Conservation (phyloP, 2,888 invertebrate species). For the Villa cingulata region DNA sequence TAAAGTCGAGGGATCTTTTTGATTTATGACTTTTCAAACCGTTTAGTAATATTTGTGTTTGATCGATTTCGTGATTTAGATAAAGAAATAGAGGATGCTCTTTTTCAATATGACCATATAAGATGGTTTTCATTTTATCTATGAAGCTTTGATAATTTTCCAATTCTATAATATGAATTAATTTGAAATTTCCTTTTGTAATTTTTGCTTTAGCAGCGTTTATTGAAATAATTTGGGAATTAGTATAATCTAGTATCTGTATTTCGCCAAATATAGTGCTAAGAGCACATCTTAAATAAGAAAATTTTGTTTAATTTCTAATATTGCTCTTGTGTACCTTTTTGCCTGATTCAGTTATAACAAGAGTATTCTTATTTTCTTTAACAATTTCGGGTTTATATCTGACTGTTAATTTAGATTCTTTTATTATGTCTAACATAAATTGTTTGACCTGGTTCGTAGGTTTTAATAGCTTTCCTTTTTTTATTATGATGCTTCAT, state of each 20-base stretch:
- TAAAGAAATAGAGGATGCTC: too few species aligned
- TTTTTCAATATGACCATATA: too few species aligned
- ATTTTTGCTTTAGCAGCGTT: too few species aligned
- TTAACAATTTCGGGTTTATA: neutral
- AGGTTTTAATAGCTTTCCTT: slow-evolving; percentile 8
- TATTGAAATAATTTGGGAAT: too few species aligned
- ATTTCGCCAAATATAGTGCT: slow-evolving; percentile 1
- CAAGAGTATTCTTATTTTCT: neutral
- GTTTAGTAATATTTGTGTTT: too few species aligned
- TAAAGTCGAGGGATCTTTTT: too few species aligned
- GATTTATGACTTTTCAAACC: too few species aligned
- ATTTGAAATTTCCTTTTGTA: slow-evolving; percentile 7
- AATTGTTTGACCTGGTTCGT: slow-evolving; percentile 8
- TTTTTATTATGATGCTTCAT: neutral
- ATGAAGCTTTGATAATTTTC: too few species aligned
- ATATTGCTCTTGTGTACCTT: neutral
- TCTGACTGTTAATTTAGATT: slow-evolving; percentile 12
- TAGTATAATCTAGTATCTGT: slow-evolving; percentile 10
- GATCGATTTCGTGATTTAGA: too few species aligned
- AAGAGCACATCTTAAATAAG: too few species aligned
- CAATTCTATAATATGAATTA: slow-evolving; percentile 7
- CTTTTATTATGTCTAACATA: neutral
- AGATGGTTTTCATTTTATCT: too few species aligned
- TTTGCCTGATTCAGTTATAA: neutral
- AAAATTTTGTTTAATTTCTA: neutral